Conservation (phyloP, 2,113 vertebrate species). For the Conger conger region DNA sequence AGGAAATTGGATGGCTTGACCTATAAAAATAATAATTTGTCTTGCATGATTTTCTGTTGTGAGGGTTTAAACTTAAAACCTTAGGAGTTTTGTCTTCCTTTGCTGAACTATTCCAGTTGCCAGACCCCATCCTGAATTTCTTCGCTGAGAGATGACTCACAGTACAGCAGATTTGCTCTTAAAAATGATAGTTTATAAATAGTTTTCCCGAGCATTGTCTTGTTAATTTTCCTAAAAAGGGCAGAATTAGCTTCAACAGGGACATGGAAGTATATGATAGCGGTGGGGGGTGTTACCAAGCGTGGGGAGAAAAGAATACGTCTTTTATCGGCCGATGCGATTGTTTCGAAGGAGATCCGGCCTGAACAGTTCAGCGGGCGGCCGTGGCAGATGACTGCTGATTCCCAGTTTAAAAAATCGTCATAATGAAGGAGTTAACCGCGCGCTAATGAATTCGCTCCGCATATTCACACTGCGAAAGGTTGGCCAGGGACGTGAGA, state of each 20-base stretch:
- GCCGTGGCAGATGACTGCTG: background rate
- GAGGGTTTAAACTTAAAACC: background rate
- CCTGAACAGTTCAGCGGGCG: background rate
- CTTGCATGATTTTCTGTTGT: background rate
- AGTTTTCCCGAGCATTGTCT: background rate
- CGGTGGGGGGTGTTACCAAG: background rate
- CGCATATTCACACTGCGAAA: background rate
- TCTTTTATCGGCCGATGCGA: background rate
- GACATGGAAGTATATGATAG: background rate
- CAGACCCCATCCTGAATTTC: background rate
- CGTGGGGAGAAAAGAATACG: background rate
- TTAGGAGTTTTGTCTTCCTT: background rate
- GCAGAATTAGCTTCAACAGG: background rate
- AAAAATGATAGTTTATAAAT: background rate
- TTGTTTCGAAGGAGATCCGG: background rate
- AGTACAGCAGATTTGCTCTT: background rate
- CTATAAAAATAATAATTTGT: background rate
- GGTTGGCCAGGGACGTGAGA: background rate
- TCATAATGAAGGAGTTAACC: slow-evolving; percentile 6
- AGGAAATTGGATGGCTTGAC: slow-evolving; percentile 3
- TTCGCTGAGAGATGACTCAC: background rate
- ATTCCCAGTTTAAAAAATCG: background rate
- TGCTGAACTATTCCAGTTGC: background rate
- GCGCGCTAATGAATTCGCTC: background rate
- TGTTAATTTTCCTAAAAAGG: background rate